Base-by-base conservation (phyloP, 2,888 invertebrate genomes). In the Molanna angustata region DNA sequence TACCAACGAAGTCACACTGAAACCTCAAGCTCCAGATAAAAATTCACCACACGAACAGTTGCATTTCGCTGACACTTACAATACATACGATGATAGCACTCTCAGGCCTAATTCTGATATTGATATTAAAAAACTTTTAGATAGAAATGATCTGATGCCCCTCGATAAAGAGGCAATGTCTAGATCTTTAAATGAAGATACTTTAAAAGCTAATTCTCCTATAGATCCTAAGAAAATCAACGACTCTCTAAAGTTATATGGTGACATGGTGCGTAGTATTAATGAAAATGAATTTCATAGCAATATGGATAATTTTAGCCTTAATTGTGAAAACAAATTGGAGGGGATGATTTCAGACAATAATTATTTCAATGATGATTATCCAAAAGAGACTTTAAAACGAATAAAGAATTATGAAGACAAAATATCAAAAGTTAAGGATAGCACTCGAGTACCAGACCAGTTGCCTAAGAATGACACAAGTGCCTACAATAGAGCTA, bases 181-280 rank as follows among this genome's bases (percentile, higher is more conserved):
- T 7, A 54, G 65, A 39, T 59, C 59, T 6, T 66, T 65, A 13
- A 69, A 68, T 44, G 71, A 69, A 11, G 68, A 64, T 51, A 70
- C 72, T 1, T 57, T 73, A 1, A 73, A 73, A 61, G 66, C 66
- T 2, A 72, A 72, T 59, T 72, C 72, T 58, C 73, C 73, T n/a
- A 60, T 73, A 19, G 73, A 73, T 66, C 73, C 73, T 2, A 72
- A 72, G 14, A 65, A 73, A 32, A 73, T 73, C 54, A 69, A 73
- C 51, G 73, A 73, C 56, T 73, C 73, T 1, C 61, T 73, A 1
- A 73, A 73, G 54, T 61, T 73, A 2, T 73, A 73, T 49, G 68
- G 68, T 42, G 72, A 71, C 49, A 68, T 69, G 22, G 66, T 63
- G 9, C 70, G 71, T 70, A 73, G 71, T 61, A 72, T 71, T 61